phyloP scores from a whole-genome alignment of 2,113 vertebrate genomes.

The Pardalotus punctatus region DNA sequence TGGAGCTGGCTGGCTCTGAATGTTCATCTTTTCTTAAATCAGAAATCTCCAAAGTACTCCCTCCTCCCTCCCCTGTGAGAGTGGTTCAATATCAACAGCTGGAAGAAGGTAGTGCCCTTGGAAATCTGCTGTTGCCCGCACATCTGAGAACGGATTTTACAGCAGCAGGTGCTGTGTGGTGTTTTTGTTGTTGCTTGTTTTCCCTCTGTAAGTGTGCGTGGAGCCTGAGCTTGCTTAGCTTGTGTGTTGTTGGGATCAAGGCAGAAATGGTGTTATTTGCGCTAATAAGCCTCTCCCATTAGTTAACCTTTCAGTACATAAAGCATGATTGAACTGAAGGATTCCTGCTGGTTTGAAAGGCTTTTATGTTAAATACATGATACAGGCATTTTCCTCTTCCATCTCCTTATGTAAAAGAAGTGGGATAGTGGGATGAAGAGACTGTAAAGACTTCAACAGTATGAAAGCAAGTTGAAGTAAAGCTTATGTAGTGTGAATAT shows the following conservation, averaged over 20 bases:
- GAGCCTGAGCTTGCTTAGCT: not conserved
- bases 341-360: conserved; percentile 55
- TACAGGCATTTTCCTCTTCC: not conserved
- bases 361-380: conserved; percentile 41
- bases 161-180: not conserved
- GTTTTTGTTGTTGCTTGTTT: not conserved
- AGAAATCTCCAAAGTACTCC: not conserved
- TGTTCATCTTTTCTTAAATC: not conserved
- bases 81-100: not conserved
- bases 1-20: not conserved
- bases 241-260: not conserved
- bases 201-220: not conserved
- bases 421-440: not conserved
- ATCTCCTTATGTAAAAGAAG: not conserved
- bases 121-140: not conserved
- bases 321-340: conserved; percentile 58
- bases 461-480: conserved; percentile 32
- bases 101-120: not conserved
- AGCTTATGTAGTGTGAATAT: conserved; percentile 26
- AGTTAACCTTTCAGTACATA: conserved; percentile 44
- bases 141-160: not conserved
- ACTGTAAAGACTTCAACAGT: conserved; percentile 1
- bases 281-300: conserved; percentile 37
- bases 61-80: not conserved
- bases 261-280: conserved; percentile 4